Percentiles rank a stretch among this genome's conserved stretches.
These are phyloP conservation scores for Mylabris phalerata DNA, from an alignment of 1,140 invertebrate species.

Conservation along the genomic window DNA sequence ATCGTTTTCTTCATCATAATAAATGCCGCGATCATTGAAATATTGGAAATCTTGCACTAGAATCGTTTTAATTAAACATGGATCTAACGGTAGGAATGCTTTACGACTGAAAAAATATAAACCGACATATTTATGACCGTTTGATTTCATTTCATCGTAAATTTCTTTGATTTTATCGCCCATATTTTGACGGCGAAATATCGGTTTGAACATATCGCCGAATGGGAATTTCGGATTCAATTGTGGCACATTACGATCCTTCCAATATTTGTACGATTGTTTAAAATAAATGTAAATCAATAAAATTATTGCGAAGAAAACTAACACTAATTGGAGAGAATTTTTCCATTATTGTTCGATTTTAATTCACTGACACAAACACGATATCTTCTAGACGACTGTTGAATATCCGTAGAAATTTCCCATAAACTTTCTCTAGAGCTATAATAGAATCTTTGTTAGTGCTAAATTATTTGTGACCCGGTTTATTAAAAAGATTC, in stretches of 20 bases:
- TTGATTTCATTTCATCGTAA: conserved; percentile 23
- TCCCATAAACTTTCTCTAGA: no score
- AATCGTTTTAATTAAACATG: conserved; percentile 53
- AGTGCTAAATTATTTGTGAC: no score
- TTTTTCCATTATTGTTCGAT: no score
- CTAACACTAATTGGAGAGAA: not conserved
- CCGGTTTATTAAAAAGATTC: no score
- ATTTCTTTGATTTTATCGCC: conserved; percentile 35
- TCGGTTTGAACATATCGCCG: conserved; percentile 34
- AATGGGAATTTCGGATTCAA: conserved; percentile 36
- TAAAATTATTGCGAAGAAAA: not conserved
- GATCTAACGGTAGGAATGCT: conserved; percentile 47
- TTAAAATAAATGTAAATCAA: conserved; percentile 26
- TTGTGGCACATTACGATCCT: conserved; percentile 39
- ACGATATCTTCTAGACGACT: no score
- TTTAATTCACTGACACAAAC: no score
- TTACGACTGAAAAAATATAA: conserved; percentile 45
- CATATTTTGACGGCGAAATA: conserved; percentile 35
- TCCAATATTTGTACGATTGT: conserved; percentile 39
- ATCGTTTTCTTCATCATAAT: conserved; percentile 46
- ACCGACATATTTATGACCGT: conserved; percentile 37
- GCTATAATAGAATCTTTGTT: no score
- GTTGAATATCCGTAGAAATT: no score
- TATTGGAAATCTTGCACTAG: conserved; percentile 46
- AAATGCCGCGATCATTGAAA: conserved; percentile 47